Evolutionary conservation across 2,113 vertebrate species (phyloP), one percentile per base, ranked within the genome.

Genomic region (Panthera tigris): DNA sequence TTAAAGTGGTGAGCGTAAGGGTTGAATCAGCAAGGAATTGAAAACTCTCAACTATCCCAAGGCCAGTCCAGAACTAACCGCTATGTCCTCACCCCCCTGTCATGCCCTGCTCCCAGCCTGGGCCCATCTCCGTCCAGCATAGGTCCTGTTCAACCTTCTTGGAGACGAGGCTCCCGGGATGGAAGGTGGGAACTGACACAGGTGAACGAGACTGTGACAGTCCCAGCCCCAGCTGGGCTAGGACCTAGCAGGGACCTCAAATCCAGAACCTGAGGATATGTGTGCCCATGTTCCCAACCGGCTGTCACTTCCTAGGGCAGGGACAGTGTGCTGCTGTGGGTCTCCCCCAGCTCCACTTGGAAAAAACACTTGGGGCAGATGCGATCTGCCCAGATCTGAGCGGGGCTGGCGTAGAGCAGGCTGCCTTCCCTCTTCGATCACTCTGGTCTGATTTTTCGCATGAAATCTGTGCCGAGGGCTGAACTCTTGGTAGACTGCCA

Each of bases 311-410:
- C 65, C 71, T 1, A 6, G 33, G 50, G 69, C 74, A 25, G 55
- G 29, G 71, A 23, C 15, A 1, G 2, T 1, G 19, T 33, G n/a
- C 33, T 4, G 39, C 11, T 41, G 65, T 4, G 29, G 3, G 25
- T 10, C 65, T 31, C 68, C 78, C 78, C 19, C 0, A 0, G 25
- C 84, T 69, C 19, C 6, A 57, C 10, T n/a, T 18, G 19, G 12
- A 78, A 39, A 39, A n/a, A 33, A 19, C 33, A 3, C 9, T n/a
- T 1, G 0, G 27, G 33, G 39, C 4, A 5, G 25, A 73, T 29
- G 4, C 23, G 0, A 1, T 39, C 11, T n/a, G 78, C 39, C n/a
- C 18, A 13, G 39, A 5, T 50, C 0, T 3, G 1, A 36, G 39
- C 3, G 12, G 6, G 19, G 33, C 52, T 66, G 4, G 69, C 21